Percentiles rank a stretch among this genome's conserved stretches.
Evolutionary conservation across 1,140 invertebrate genomes (phyloP).

Genomic region (Aphelenchoides besseyi): DNA sequence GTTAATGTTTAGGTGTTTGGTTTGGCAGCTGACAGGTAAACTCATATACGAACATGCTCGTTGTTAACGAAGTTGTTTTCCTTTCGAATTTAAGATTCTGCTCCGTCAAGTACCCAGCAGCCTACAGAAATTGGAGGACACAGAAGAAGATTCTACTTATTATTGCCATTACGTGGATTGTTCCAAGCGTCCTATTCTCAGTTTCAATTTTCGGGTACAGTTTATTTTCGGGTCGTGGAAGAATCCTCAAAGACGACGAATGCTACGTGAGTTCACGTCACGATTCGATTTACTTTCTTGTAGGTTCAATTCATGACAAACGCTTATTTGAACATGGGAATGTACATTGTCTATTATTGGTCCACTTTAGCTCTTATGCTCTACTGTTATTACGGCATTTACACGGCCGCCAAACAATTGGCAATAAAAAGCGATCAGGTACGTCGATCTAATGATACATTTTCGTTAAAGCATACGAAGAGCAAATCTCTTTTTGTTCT

Average conservation of each 20-base stretch:
- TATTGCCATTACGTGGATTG: conserved; percentile 81
- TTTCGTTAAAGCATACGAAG: no score
- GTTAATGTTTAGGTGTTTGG: no score
- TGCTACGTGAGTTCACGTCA: conserved; percentile 73
- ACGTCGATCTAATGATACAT: neutral
- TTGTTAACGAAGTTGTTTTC: conserved; percentile 12
- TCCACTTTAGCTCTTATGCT: conserved; percentile 90
- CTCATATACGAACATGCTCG: neutral
- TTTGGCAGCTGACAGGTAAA: conserved; percentile 78
- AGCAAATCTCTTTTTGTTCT: neutral
- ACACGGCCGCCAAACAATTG: conserved; percentile 95
- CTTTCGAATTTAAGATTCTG: conserved; percentile 71
- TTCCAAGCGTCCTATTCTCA: conserved; percentile 88
- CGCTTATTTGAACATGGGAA: conserved; percentile 69
- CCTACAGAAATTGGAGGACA: conserved; percentile 93
- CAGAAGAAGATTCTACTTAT: conserved; percentile 85
- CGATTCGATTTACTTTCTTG: neutral
- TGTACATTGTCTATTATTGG: conserved; percentile 80
- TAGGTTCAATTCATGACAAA: conserved; percentile 85
- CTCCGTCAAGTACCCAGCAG: conserved; percentile 95
- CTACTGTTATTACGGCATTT: conserved; percentile 92
- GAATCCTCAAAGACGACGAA: conserved; percentile 79
- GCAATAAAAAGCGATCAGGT: conserved; percentile 84
- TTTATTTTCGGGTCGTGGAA: conserved; percentile 81
- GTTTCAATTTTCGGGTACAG: conserved; percentile 99